Evolutionary conservation across 2,797 vertebrate species (phyloP).

Genomic region (Aselliscus stoliczkanus): DNA sequence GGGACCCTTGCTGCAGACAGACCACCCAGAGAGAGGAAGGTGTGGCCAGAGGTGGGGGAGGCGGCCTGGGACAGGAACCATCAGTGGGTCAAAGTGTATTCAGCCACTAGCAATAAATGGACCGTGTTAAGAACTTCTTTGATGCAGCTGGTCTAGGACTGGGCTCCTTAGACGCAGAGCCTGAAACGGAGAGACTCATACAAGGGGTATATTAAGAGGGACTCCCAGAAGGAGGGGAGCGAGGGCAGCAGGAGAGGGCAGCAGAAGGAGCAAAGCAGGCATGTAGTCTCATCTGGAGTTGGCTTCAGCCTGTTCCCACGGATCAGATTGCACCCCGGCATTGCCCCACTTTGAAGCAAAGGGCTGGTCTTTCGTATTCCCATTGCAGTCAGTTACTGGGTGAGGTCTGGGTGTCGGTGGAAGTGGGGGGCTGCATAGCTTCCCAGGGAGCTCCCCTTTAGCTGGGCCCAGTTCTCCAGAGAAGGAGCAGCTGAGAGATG

Average conservation of each 20-base stretch:
- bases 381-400: background rate
- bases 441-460: background rate
- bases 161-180: background rate
- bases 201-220: no score
- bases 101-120: background rate
- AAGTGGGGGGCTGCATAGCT: no score
- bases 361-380: background rate
- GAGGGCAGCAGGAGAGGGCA: background rate
- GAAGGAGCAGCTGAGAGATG: background rate
- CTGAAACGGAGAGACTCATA: background rate
- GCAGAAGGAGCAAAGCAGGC: background rate
- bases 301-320: fast-evolving
- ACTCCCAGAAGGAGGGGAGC: background rate
- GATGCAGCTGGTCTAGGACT: background rate
- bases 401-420: background rate
- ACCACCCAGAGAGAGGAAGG: background rate
- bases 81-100: background rate
- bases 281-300: background rate
- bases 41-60: background rate
- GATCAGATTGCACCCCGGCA: fast-evolving
- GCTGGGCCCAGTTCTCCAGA: background rate
- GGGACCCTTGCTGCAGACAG: background rate
- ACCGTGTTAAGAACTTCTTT: background rate
- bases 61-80: background rate
- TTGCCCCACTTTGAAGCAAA: background rate